phyloP scores from a whole-genome alignment of 2,888 invertebrate genomes.

The Sisyra terminalis region DNA sequence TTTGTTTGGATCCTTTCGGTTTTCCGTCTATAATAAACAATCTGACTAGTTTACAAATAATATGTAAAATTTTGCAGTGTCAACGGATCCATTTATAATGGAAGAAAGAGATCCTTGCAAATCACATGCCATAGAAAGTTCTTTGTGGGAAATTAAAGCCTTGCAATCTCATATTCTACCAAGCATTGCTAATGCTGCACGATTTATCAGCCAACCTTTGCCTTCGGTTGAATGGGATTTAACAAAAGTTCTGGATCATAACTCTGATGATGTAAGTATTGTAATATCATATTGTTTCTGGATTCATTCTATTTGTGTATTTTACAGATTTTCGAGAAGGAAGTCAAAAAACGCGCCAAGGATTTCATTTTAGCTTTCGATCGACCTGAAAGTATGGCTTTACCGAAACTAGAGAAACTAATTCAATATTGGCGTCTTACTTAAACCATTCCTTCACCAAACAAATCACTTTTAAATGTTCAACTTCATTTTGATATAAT shows the following conservation, averaged over 20 bases:
- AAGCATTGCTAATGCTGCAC: slow-evolving; percentile 52
- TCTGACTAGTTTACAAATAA: too few species aligned
- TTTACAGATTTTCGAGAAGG: slow-evolving; percentile 56
- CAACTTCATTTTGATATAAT: too few species aligned
- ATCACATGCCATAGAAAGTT: slow-evolving; percentile 72
- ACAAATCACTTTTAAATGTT: too few species aligned
- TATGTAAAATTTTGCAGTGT: slow-evolving; percentile 24
- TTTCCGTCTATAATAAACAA: too few species aligned
- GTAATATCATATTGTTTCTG: too few species aligned
- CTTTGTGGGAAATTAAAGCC: slow-evolving; percentile 81
- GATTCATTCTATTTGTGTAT: slow-evolving; percentile 6
- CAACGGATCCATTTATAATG: slow-evolving; percentile 69
- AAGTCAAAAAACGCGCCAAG: slow-evolving; percentile 56
- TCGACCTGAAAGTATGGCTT: slow-evolving; percentile 42
- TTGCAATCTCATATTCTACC: slow-evolving; percentile 60
- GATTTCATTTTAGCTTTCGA: slow-evolving; percentile 62
- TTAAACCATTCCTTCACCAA: not conserved
- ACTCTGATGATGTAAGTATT: slow-evolving; percentile 38
- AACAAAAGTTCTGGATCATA: slow-evolving; percentile 43
- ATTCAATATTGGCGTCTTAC: slow-evolving; percentile 46
- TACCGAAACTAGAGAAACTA: slow-evolving; percentile 45
- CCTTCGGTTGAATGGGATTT: slow-evolving; percentile 54
- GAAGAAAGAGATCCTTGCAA: slow-evolving; percentile 63
- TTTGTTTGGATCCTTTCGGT: not conserved
- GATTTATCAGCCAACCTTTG: slow-evolving; percentile 48